Evolutionary conservation across 2,797 vertebrate genomes (phyloP), one percentile per base, ranked within the genome.

Genomic region (Anas bahamensis): DNA sequence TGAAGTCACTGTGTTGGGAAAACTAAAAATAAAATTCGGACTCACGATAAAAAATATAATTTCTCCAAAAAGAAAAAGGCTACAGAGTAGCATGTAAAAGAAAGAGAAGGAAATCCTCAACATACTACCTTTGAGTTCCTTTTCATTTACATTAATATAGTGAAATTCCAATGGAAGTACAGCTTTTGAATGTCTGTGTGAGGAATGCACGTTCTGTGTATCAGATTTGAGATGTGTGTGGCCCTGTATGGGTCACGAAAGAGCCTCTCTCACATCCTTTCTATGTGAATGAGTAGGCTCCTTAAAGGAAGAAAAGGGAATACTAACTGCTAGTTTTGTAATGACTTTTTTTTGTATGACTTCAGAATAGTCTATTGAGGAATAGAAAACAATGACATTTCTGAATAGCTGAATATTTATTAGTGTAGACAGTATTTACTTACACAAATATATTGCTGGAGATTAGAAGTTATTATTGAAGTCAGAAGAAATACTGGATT

Each of bases 371-470:
- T 55, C 70, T 63, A 2, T 1, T 59, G 71, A 83, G 80, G 39
- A 93, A 81, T 9, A 72, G 56, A 78, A 93, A 82, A 66, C n/a
- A 44, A 83, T 76, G 37, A 84, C 0, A 0, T 73, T 88, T 35
- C 15, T 56, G 87, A 91, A 71, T 52, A 17, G 31, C 31, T 88
- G 77, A 87, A 53, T 92, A 91, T 83, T 93, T 92, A 75, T 65
- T 87, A 44, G 21, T 41, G 42, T 66, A 75, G 66, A 68, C 31
- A 66, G 33, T 8, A 33, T 1, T 4, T 81, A 61, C 42, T 61
- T 68, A 31, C 3, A 55, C 59, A 89, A 83, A 73, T 63, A 4
- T 61, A 63, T 82, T 85, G 59, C 79, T 86, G 31, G 22, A 76
- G 60, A 88, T 81, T 78, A 52, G n/a, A 72, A 53, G 31, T 55